These are phyloP conservation scores for Psettodes erumei DNA, from an alignment of 2,113 vertebrate species.

Conservation along the genomic window DNA sequence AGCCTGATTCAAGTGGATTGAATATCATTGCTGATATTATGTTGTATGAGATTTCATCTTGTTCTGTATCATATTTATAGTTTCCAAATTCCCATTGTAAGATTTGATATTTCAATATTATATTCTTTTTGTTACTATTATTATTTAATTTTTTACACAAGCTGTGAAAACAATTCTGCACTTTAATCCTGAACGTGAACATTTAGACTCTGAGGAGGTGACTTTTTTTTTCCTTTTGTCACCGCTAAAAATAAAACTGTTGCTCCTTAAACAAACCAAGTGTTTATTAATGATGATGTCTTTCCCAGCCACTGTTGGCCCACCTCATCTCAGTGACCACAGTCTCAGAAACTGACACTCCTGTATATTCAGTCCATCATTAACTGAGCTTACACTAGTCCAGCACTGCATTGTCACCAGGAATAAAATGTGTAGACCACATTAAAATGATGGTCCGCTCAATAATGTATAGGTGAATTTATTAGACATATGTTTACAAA, in stretches of 20 bases:
- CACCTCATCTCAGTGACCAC: background rate
- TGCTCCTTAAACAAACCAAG: slow-evolving; percentile 74
- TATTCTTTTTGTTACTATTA: slow-evolving; percentile 53
- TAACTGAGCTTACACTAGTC: background rate
- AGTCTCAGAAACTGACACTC: no score
- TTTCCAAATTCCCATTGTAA: slow-evolving; percentile 74
- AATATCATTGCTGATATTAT: slow-evolving; percentile 72
- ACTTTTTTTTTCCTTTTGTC: slow-evolving; percentile 74
- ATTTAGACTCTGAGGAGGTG: slow-evolving; percentile 77
- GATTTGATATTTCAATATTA: slow-evolving; percentile 76
- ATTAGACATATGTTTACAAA: slow-evolving; percentile 3
- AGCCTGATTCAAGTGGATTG: slow-evolving; percentile 75
- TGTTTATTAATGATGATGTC: slow-evolving; percentile 12
- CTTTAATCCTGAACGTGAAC: slow-evolving; percentile 84
- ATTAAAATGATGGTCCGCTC: background rate
- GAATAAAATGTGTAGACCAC: slow-evolving; percentile 13
- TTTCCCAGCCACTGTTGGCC: background rate
- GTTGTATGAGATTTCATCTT: slow-evolving; percentile 72
- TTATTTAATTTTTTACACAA: slow-evolving; percentile 83
- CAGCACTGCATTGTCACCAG: background rate
- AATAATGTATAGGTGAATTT: background rate
- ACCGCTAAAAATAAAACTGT: slow-evolving; percentile 84
- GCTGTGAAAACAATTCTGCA: slow-evolving; percentile 88
- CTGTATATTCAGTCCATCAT: no score
- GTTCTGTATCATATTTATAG: slow-evolving; percentile 78